phyloP scores from a whole-genome alignment of 2,888 invertebrate species.

The Melangyna quadrimaculata region DNA sequence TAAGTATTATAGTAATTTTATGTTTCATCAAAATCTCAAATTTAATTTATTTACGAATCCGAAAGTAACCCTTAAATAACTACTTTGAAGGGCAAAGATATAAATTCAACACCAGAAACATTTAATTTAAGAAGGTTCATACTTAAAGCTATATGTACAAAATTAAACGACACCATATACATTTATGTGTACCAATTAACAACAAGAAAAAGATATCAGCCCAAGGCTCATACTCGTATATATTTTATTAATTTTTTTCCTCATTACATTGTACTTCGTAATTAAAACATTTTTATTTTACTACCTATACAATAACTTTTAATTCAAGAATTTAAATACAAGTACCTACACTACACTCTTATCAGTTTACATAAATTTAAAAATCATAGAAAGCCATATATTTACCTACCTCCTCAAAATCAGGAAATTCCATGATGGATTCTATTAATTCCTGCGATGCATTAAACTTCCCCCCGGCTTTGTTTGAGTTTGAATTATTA shows the following conservation, averaged over 20 bases:
- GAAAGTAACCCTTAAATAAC: background rate
- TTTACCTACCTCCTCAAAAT: slow-evolving; percentile 48
- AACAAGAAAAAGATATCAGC: background rate
- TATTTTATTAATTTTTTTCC: background rate
- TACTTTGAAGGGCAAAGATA: background rate
- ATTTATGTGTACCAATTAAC: too few species aligned
- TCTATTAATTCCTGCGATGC: background rate
- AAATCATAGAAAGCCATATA: background rate
- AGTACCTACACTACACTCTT: too few species aligned
- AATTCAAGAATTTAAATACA: background rate
- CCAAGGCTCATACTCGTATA: background rate
- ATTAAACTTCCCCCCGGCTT: slow-evolving; percentile 31
- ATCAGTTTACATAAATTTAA: background rate
- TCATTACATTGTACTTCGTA: background rate
- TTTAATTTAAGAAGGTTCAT: background rate
- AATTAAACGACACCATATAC: background rate
- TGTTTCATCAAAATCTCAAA: too few species aligned
- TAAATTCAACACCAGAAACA: background rate
- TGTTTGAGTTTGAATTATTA: background rate
- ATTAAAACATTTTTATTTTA: background rate
- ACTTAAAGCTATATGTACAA: background rate
- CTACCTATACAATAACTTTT: background rate
- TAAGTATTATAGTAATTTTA: too few species aligned
- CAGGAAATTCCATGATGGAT: slow-evolving; percentile 5
- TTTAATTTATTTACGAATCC: background rate